Percentiles rank a stretch among this genome's conserved stretches.
Conservation (phyloP, 2,113 vertebrate species). For the Eonycteris spelaea region DNA sequence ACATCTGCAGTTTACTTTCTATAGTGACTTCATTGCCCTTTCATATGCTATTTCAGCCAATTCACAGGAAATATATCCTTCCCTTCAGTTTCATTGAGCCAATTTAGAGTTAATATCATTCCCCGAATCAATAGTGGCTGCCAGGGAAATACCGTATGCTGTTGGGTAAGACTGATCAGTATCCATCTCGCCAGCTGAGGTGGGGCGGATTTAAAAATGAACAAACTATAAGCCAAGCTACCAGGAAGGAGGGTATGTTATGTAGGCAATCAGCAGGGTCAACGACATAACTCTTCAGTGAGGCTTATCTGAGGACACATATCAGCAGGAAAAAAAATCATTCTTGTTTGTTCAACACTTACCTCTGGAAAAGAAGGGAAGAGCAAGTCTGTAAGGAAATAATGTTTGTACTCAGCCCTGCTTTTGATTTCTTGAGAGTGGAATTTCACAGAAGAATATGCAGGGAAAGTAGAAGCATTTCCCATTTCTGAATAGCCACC, state of each 20-base stretch:
- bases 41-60: background rate
- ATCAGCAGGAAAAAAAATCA: background rate
- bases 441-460: background rate
- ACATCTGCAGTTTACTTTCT: background rate
- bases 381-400: background rate
- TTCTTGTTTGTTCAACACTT: background rate
- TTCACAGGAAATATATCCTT: too few relatives aligned
- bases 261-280: background rate
- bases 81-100: background rate
- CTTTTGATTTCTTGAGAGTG: background rate
- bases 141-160: background rate
- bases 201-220: background rate
- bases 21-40: background rate
- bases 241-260: background rate
- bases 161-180: constrained; percentile 23
- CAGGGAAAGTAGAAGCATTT: too few relatives aligned
- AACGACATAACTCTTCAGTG: background rate
- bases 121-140: background rate
- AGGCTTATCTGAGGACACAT: background rate
- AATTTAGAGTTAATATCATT: background rate
- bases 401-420: background rate
- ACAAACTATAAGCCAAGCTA: background rate
- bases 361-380: background rate
- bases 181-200: background rate
- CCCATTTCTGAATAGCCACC: background rate